These are phyloP conservation scores for Oreochromis aureus DNA, from an alignment of 2,113 vertebrate species.

Conservation along the genomic window DNA sequence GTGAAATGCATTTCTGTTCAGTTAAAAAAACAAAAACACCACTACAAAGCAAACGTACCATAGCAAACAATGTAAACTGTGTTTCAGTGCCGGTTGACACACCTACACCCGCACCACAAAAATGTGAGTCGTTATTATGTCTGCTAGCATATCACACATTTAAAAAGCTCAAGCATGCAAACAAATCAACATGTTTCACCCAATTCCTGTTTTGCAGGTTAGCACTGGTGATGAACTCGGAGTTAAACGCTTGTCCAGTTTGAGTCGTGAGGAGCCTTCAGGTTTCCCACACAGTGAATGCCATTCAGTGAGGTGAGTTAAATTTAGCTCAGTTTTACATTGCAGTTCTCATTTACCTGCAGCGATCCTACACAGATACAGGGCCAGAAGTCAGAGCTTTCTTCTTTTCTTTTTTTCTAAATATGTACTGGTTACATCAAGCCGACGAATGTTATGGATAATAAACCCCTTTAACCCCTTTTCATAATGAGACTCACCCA, in stretches of 20 bases:
- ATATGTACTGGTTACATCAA: neutral
- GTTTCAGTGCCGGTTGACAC: neutral
- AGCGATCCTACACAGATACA: neutral
- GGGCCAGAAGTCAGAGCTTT: neutral
- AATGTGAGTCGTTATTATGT: neutral
- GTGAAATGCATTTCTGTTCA: neutral
- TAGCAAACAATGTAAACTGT: neutral
- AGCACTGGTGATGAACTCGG: neutral
- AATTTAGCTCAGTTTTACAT: neutral
- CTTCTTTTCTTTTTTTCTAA: neutral
- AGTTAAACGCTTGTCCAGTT: neutral
- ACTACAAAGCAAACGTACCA: neutral
- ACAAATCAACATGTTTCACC: neutral
- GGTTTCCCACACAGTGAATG: neutral
- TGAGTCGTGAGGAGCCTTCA: neutral
- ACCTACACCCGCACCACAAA: neutral
- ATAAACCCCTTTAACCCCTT: neutral
- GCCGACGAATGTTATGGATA: neutral
- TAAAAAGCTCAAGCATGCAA: neutral
- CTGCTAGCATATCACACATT: neutral
- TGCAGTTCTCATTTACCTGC: conserved; percentile 2
- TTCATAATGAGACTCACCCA: conserved; percentile 67
- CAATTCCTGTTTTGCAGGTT: neutral
- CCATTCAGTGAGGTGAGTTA: neutral
- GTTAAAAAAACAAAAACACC: neutral